These are phyloP conservation scores for Hypsibius dujardini DNA, from an alignment of 1,140 invertebrate genomes.

Conservation along the genomic window DNA sequence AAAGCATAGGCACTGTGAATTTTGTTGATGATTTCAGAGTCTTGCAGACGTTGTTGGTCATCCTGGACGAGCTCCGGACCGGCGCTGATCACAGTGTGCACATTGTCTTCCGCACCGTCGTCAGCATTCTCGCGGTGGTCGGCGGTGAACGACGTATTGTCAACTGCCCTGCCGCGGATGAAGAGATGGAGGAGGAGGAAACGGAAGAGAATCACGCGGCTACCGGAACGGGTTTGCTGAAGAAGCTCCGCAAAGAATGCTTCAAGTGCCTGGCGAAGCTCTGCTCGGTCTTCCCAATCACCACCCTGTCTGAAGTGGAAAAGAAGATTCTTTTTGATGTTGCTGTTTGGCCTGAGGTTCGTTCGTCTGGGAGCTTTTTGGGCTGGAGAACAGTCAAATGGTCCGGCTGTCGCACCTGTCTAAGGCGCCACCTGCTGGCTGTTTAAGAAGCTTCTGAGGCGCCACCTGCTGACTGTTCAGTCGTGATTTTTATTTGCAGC, in stretches of 20 bases:
- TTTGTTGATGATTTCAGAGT: neutral
- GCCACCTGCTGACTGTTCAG: no score
- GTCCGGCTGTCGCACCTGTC: no score
- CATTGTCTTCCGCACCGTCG: neutral
- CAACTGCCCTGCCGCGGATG: no score
- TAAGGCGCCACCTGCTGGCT: no score
- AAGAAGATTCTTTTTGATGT: conserved; percentile 55
- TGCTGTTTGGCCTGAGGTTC: conserved; percentile 62
- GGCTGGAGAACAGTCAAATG: no score
- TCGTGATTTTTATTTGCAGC: no score
- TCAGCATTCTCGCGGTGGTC: neutral
- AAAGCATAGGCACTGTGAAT: neutral
- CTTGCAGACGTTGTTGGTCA: neutral
- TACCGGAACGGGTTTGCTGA: conserved; percentile 44
- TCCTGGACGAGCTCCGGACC: conserved; percentile 1
- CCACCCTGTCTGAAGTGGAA: conserved; percentile 47
- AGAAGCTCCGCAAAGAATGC: conserved; percentile 38
- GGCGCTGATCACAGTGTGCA: neutral
- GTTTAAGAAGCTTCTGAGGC: no score
- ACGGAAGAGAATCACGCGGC: conserved; percentile 38
- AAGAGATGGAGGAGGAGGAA: no score
- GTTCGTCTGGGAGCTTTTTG: no score
- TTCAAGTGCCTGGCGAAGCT: neutral
- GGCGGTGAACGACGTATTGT: no score
- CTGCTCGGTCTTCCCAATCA: conserved; percentile 3